Evolutionary conservation across 2,797 vertebrate genomes (phyloP), one percentile per base, ranked within the genome.

Genomic region (Morus bassanus): DNA sequence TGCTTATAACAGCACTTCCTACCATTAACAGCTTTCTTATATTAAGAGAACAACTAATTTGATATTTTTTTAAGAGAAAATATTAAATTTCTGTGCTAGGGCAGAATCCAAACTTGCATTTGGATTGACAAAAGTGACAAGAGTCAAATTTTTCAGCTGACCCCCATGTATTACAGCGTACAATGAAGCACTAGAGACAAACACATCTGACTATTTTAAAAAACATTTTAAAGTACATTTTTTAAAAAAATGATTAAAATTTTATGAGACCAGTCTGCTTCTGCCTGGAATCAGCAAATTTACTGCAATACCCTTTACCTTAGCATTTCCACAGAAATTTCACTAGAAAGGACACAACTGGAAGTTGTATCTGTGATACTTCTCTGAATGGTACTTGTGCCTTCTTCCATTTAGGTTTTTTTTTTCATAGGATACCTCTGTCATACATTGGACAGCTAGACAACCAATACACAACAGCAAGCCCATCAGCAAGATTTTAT

Each of bases 131-230:
- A 92, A 57, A 21, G 9, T 23, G 24, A 43, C 5, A 35, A 51
- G 6, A 67, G 7, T 63, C 24, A 64, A 4, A 11, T 80, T 92
- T 70, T 87, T 61, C 53, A 68, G 43, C 22, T 45, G 35, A 37
- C 3, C 2, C 2, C 7, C 10, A 22, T 0, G 4, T 30, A 37
- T 50, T 78, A 73, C 8, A 4, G 50, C 5, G 28, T 70, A 63
- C 33, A 74, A 18, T 10, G 23, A 51, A 74, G 25, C 14, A 43
- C 12, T 21, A n/a, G 4, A 8, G 12, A 19, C 24, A 80, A 81
- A 77, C 19, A 68, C 8, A 79, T 23, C 10, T 37, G 15, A 31
- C 6, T 39, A 57, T 10, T 17, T 14, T 70, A 88, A 60, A 64
- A 60, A 76, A 5, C 2, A 53, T 18, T 85, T 79, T 12, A 43